phyloP scores from a whole-genome alignment of 2,888 invertebrate genomes.

The Pristionchus entomophagus region DNA sequence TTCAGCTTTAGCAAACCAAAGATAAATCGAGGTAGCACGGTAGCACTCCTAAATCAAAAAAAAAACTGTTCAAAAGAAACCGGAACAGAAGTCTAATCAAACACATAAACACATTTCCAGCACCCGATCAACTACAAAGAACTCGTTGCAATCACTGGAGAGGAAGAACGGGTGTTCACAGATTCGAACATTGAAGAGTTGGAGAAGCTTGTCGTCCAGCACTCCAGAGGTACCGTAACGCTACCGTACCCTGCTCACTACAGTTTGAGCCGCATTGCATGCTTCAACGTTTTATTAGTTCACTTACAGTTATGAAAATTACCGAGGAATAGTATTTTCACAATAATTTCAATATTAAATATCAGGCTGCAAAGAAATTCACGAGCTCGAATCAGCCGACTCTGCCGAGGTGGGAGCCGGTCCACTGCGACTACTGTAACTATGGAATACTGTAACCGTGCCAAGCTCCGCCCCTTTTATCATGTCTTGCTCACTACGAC shows the following conservation, averaged over 20 bases:
- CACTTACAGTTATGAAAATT: too few relatives aligned
- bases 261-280: too few relatives aligned
- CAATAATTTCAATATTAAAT: background rate
- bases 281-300: too few relatives aligned
- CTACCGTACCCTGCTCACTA: too few relatives aligned
- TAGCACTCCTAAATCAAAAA: too few relatives aligned
- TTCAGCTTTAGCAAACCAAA: too few relatives aligned
- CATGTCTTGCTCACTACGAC: background rate
- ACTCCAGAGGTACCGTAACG: slow-evolving; percentile 34
- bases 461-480: background rate
- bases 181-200: slow-evolving; percentile 58
- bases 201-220: slow-evolving; percentile 40
- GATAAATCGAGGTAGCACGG: too few relatives aligned
- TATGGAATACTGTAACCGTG: background rate
- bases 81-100: background rate
- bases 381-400: slow-evolving; percentile 5
- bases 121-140: slow-evolving; percentile 61
- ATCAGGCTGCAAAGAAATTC: slow-evolving; percentile 32
- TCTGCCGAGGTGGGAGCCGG: background rate
- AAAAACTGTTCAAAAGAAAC: too few relatives aligned
- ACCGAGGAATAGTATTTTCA: too few relatives aligned
- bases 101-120: slow-evolving; percentile 40
- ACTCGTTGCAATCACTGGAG: slow-evolving; percentile 59
- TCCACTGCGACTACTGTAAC: slow-evolving; percentile 6
- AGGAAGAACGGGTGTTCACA: slow-evolving; percentile 61